phyloP scores from a whole-genome alignment of 1,140 invertebrate genomes.

The Drosophila virilis region DNA sequence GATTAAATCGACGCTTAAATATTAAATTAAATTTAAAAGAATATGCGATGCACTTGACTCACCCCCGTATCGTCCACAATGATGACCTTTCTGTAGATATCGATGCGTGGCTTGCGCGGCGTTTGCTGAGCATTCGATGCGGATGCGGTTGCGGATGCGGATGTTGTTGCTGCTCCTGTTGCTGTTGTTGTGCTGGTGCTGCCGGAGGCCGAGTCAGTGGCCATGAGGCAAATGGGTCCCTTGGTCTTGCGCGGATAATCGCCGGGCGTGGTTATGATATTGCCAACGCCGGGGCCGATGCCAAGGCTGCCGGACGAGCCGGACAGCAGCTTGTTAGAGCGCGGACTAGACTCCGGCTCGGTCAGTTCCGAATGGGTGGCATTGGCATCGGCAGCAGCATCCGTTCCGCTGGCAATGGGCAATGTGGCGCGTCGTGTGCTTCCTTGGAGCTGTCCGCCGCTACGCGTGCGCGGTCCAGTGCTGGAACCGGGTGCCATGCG shows the following conservation, averaged over 20 bases:
- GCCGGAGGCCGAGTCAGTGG: conserved; percentile 7
- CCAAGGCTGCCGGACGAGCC: conserved; percentile 78
- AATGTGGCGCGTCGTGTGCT: conserved; percentile 70
- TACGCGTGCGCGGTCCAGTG: conserved; percentile 25
- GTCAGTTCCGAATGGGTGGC: conserved; percentile 10
- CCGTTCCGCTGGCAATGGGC: conserved; percentile 65
- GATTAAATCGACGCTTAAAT: too few species aligned
- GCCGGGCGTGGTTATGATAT: conserved; percentile 78
- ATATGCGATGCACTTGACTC: conserved; percentile 21
- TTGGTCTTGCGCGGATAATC: conserved; percentile 81
- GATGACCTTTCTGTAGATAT: conserved; percentile 86
- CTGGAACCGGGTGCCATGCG: conserved; percentile 29
- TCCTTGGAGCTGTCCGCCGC: conserved; percentile 39
- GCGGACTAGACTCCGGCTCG: conserved; percentile 65
- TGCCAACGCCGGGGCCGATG: conserved; percentile 58
- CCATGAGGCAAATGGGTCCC: conserved; percentile 76
- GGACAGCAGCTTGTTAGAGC: conserved; percentile 68
- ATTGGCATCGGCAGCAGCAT: conserved; percentile 20
- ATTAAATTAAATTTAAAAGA: too few species aligned
- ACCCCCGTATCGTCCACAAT: conserved; percentile 86
- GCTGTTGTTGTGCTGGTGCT: background rate
- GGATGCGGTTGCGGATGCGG: background rate
- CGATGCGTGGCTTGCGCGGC: conserved; percentile 83
- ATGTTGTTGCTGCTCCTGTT: background rate
- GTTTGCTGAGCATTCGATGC: background rate